Base-by-base conservation (phyloP, 1,140 invertebrate genomes). In the Colletes gigas region DNA sequence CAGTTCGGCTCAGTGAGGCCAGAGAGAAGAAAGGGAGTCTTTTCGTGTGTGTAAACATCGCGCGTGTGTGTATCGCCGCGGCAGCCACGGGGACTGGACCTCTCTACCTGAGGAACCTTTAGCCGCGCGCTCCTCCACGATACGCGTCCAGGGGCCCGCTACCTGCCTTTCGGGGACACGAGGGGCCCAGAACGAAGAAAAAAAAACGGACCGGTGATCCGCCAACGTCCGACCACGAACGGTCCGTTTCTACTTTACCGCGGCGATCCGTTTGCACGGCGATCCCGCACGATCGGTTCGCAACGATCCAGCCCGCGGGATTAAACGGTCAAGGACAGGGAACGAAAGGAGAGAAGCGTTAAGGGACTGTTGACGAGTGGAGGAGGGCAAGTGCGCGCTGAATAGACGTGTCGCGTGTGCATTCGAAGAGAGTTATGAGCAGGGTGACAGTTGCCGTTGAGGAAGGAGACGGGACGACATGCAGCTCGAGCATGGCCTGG, bases 1-100 rank as follows among this genome's bases (percentile, higher is more conserved):
- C 92, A 93, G 92, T 92, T 91, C 89, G 92, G 91, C 92, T 92
- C 91, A 92, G 92, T 92, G 91, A 92, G 91, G 92, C 91, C 90
- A 92, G 85, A 90, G 89, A 91, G 89, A 91, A 91, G 86, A 90
- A 91, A 92, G 92, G 87, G 90, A 89, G 83, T 90, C 85, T 82
- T 88, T 88, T 87, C 65, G 78, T 90, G 88, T 89, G 86, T 89
- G 88, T 86, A 90, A 88, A 75, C 60, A 67, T 21, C 80, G 81
- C 87, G 88, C 86, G 88, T 88, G 89, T 89, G 88, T 87, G 81
- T 75, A 73, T 77, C 60, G 12, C n/a, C 68, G 54, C 50, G 50
- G n/a, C 17, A 41, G 69, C 47, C 57, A 63, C 72, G 41, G 39
- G n/a, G 72, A 63, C 60, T 19, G 44, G 6, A 54, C n/a, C 8